Base-by-base conservation (phyloP, 2,113 vertebrate genomes). In the Daphoenositta chrysoptera region DNA sequence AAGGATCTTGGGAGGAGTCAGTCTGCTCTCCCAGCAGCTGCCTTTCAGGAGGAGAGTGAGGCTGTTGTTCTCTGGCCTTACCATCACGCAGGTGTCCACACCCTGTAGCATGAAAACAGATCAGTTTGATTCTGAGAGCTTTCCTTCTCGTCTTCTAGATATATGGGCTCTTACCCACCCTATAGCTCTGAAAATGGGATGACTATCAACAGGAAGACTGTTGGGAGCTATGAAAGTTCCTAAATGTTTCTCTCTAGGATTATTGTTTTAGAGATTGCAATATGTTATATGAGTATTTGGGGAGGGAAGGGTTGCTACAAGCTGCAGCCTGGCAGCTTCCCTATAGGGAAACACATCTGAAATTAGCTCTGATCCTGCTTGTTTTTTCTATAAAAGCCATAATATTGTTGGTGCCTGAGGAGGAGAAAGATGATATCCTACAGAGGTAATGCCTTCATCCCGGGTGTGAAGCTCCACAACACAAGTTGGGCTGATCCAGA, bases 391-490 rank as follows among this genome's bases (percentile, higher is more conserved):
- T 22, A 57, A 78, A 84, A 78, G 28, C 9, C 31, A 57, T n/a
- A 24, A 72, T 81, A 65, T 9, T 13, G 14, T 21, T 18, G 6
- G 22, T 61, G 31, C 15, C 24, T 37, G 33, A 72, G 31, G 64
- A 85, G n/a, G n/a, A 81, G 27, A 26, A 89, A 44, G 50, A 19
- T n/a, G 24, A 37, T 7, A 9, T 19, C 22, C 30, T 76, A 47
- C 23, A 82, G 20, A 2, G 0, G 20, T 50, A 80, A 83, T 2
- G 6, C 21, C 45, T 65, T 27, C 33, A 60, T 7, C 15, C 15
- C 6, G 7, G 1, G 2, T 4, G 11, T 8, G 56, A 78, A 75
- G 21, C 26, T 73, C 39, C 7, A 2, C 2, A 10, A 13, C 39
- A 50, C 2, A 10, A 83, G 14, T 2, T 1, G 0, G 27, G 30